Evolutionary conservation across 1,140 invertebrate species (phyloP).

Genomic region (Bombus superbus): DNA sequence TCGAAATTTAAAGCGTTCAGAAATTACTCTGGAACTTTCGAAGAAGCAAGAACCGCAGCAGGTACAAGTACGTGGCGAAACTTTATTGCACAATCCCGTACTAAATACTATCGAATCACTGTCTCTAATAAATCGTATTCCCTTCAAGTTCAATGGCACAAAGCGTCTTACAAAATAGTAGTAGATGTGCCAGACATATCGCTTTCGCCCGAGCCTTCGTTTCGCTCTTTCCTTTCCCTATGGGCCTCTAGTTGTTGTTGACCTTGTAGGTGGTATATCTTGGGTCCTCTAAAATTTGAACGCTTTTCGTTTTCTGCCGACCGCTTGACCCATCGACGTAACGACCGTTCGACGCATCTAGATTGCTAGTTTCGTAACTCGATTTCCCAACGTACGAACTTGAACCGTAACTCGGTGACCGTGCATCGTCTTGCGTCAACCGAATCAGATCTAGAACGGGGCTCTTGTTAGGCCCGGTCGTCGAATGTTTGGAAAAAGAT

Average conservation of each 20-base stretch:
- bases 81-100: conserved; percentile 64
- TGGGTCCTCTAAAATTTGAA: conserved; percentile 78
- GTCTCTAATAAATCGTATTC: neutral
- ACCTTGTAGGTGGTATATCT: conserved; percentile 65
- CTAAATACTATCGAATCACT: conserved; percentile 59
- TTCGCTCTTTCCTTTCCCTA: neutral
- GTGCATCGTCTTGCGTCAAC: conserved; percentile 47
- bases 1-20: neutral
- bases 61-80: conserved; percentile 29
- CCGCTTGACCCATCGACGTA: conserved; percentile 42
- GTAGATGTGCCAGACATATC: neutral
- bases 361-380: conserved; percentile 61
- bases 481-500: conserved; percentile 14
- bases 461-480: conserved; percentile 40
- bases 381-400: conserved; percentile 39
- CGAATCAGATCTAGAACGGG: conserved; percentile 72
- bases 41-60: conserved; percentile 25
- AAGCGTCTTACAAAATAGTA: conserved; percentile 6
- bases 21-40: neutral
- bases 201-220: neutral
- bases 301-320: conserved; percentile 76
- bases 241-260: conserved; percentile 41
- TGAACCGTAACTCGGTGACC: conserved; percentile 39
- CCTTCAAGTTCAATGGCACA: conserved; percentile 46
- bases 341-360: neutral